Evolutionary conservation across 2,797 vertebrate species (phyloP), one percentile per base, ranked within the genome.

Genomic region (Helostoma temminkii): DNA sequence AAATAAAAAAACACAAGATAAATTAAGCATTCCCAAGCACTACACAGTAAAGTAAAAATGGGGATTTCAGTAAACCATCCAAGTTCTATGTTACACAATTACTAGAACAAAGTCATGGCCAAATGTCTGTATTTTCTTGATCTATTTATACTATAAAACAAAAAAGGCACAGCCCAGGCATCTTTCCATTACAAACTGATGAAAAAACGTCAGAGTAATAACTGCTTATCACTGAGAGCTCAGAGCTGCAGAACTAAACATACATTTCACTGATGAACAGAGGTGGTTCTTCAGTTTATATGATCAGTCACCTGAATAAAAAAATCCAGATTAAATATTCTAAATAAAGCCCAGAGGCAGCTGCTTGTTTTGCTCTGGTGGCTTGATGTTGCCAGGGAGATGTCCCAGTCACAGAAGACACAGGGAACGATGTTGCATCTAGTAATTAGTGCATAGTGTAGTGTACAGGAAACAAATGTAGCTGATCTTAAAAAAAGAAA

Each of bases 341-440:
- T 78, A 90, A 90, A 92, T 80, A 84, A 87, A 89, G 75, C 57
- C 41, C 53, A 24, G 63, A 78, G 54, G 74, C 78, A 53, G 70
- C 74, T 59, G 62, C 66, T 45, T 86, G 82, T 76, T 82, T 78
- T 87, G 71, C 68, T 83, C 78, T 67, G 63, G 56, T 71, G 66
- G 66, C 61, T 74, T 56, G 63, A 71, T 80, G 88, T 89, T 42
- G 64, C 84, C 84, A 4, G 71, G 85, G 89, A 87, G 74, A 92
- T 57, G 6, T 66, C 66, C 64, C 75, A 67, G 62, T 84, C 80
- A 90, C 37, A 57, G 42, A 66, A 71, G 69, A 80, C 55, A 61
- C 19, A 28, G 37, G 34, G 73, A 73, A 37, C 28, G 71, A 70
- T 47, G 57, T 59, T 71, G 57, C 77, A 71, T 80, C 36, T 63